These are phyloP conservation scores for Cremastobaeus sp. DNA, from an alignment of 2,888 invertebrate genomes.

Conservation along the genomic window DNA sequence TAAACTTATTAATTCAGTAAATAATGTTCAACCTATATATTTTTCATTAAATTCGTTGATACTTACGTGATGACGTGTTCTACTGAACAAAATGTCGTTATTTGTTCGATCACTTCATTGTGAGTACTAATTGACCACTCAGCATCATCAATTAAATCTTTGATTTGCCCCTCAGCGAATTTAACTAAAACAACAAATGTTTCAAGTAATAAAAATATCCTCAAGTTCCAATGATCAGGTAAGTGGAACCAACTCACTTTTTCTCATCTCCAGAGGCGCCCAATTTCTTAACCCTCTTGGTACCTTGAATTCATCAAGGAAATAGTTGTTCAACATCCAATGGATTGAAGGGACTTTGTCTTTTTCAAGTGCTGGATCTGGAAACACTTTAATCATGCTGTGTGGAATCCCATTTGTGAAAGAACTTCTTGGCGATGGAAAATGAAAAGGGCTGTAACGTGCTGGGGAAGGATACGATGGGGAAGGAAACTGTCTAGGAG, in stretches of 20 bases:
- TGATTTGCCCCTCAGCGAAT: conserved; percentile 65
- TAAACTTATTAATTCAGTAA: not conserved
- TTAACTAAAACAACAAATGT: conserved; percentile 64
- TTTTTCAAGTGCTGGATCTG: conserved; percentile 12
- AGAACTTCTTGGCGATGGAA: too few relatives aligned
- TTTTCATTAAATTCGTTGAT: not conserved
- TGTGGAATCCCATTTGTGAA: conserved; percentile 23
- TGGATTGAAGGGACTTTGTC: conserved; percentile 26
- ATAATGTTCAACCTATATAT: not conserved
- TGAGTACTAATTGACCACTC: conserved; percentile 68
- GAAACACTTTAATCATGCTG: conserved; percentile 26
- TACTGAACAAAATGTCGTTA: conserved; percentile 59
- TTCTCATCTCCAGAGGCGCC: conserved; percentile 29
- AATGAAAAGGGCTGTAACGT: too few relatives aligned
- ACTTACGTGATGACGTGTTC: conserved; percentile 68
- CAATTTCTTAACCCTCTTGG: conserved; percentile 23
- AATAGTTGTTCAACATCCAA: conserved; percentile 42
- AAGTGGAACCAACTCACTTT: conserved; percentile 19
- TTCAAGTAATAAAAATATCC: not conserved
- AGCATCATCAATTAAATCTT: conserved; percentile 59
- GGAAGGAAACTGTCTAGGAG: too few relatives aligned
- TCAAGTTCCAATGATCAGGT: not conserved
- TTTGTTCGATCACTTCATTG: conserved; percentile 61
- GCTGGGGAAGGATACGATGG: too few relatives aligned
- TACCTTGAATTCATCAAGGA: conserved; percentile 34